These are phyloP conservation scores for Cotesia glomerata DNA, from an alignment of 1,140 invertebrate species.

Conservation along the genomic window DNA sequence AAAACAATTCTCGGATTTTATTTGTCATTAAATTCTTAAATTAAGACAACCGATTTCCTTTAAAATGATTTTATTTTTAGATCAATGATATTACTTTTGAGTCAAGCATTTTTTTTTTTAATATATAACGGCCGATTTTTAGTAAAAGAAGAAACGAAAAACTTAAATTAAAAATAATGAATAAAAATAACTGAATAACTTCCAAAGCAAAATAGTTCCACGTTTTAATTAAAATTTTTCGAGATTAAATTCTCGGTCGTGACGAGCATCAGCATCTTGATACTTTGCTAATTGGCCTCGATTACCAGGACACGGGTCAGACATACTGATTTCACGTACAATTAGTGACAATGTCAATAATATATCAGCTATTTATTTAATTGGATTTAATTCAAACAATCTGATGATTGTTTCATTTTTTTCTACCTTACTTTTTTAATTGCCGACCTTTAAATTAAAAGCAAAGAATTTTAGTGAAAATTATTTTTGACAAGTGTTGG, in stretches of 20 bases:
- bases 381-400: slow-evolving; percentile 2
- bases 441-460: no score
- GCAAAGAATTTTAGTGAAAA: no score
- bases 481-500: not conserved
- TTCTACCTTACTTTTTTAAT: no score
- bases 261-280: slow-evolving; percentile 6
- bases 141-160: no score
- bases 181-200: not conserved
- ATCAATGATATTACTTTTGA: no score
- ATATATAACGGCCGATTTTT: no score
- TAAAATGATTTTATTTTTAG: no score
- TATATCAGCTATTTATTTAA: not conserved
- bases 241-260: not conserved
- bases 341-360: not conserved
- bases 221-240: not conserved
- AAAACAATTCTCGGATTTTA: no score
- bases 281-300: slow-evolving; percentile 1
- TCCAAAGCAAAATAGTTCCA: not conserved
- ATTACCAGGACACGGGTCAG: slow-evolving; percentile 10
- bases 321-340: not conserved
- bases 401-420: not conserved
- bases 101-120: no score
- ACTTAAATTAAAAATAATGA: not conserved
- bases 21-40: no score
- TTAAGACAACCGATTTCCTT: no score